Percentiles rank a stretch among this genome's conserved stretches.
phyloP scores from a whole-genome alignment of 2,888 invertebrate species.

The Campoplex capitator region DNA sequence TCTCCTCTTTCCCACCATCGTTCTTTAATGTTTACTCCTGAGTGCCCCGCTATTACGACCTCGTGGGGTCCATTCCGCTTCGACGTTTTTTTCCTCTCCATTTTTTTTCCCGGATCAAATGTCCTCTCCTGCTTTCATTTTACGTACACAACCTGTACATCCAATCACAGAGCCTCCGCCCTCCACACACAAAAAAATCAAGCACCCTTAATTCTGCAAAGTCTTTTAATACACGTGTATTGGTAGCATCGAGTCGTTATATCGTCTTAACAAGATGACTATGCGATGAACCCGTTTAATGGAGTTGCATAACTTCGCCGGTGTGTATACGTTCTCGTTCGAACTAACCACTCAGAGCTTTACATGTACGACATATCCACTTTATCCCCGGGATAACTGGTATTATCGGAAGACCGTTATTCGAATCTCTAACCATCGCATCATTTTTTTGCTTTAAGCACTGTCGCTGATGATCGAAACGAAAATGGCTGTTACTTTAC shows the following conservation, averaged over 20 bases:
- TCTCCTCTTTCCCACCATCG: conserved; percentile 21
- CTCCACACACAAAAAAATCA: conserved; percentile 3
- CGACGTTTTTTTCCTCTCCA: conserved; percentile 41
- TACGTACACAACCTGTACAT: conserved; percentile 47
- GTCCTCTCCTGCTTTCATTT: conserved; percentile 1
- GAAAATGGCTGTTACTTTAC: background rate
- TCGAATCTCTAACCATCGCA: background rate
- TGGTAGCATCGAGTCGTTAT: conserved; percentile 44
- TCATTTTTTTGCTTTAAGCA: background rate
- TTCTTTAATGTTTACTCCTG: conserved; percentile 63
- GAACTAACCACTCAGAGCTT: conserved; percentile 6
- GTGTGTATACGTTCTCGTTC: conserved; percentile 1
- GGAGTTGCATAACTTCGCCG: conserved; percentile 61
- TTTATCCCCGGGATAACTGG: conserved; percentile 10
- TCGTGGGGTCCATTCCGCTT: conserved; percentile 43
- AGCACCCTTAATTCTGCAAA: conserved; percentile 26
- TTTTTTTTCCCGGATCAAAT: conserved; percentile 28
- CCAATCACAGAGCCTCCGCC: conserved; percentile 43
- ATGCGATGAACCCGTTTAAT: conserved; percentile 59
- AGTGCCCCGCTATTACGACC: conserved; percentile 58
- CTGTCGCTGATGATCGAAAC: background rate
- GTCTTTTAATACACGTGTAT: conserved; percentile 53
- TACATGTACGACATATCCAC: background rate
- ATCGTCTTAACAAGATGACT: conserved; percentile 53
- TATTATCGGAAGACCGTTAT: conserved; percentile 16